Evolutionary conservation across 2,888 invertebrate species (phyloP).

Genomic region (Pseudeuparius sepicola): DNA sequence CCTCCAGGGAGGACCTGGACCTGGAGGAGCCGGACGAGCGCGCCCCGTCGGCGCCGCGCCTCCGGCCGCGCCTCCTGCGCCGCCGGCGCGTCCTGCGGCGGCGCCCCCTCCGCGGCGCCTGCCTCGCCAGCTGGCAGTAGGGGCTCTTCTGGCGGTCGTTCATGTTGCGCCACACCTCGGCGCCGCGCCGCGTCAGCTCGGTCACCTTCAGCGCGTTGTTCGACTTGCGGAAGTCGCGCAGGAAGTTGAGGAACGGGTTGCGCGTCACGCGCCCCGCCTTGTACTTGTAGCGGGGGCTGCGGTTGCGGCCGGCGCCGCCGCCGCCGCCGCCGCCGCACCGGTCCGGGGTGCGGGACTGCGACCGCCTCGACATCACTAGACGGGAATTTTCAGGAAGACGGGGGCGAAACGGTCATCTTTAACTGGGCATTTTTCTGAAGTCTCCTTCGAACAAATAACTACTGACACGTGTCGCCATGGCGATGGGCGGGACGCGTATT

Average conservation of each 20-base stretch:
- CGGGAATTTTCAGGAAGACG: too few species aligned
- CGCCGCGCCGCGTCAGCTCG: constrained; percentile 20
- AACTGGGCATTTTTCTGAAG: too few species aligned
- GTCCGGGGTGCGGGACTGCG: too few species aligned
- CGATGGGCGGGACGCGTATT: too few species aligned
- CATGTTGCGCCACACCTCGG: constrained; percentile 24
- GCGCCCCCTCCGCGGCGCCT: constrained; percentile 17
- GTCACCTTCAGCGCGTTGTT: constrained; percentile 19
- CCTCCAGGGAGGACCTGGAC: constrained; percentile 1
- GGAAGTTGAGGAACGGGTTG: constrained; percentile 26
- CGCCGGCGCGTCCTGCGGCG: constrained; percentile 10
- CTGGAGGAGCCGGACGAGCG: constrained; percentile 3
- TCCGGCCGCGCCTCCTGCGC: constrained; percentile 3
- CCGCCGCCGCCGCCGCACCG: too few species aligned
- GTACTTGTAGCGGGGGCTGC: neutral
- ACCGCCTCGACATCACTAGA: too few species aligned
- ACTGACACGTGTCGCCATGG: too few species aligned
- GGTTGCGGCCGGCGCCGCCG: too few species aligned
- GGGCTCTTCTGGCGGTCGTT: constrained; percentile 24
- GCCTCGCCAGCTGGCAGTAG: constrained; percentile 20
- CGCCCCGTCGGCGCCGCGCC: constrained; percentile 5
- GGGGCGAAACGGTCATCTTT: too few species aligned
- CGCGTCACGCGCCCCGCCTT: constrained; percentile 20
- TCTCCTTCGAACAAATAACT: too few species aligned
- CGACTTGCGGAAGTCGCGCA: constrained; percentile 23